A percentile compares a stretch with the other conserved stretches of the same genome.
Evolutionary conservation across 1,140 invertebrate genomes (phyloP).

Genomic region (Pararge aegeria): DNA sequence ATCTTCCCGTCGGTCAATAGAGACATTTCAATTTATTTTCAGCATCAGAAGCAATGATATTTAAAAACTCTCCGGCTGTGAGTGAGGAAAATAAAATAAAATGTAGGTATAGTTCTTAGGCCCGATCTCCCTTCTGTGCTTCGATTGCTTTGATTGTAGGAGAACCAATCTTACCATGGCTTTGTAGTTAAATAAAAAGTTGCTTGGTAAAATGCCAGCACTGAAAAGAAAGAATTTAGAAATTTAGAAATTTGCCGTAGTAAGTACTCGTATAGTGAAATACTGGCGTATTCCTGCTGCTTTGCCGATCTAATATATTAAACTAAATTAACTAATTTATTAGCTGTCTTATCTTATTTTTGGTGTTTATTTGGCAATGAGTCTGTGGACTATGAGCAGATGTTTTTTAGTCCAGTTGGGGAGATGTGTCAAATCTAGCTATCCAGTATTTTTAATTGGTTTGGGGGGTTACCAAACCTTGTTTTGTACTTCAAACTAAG

Average conservation of each 20-base stretch:
- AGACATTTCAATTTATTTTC: slow-evolving; percentile 43
- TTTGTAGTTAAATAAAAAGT: slow-evolving; percentile 65
- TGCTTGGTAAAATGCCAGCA: slow-evolving; percentile 69
- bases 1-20: slow-evolving; percentile 31
- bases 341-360: neutral
- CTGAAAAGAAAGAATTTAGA: slow-evolving; percentile 57
- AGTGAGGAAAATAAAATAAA: slow-evolving; percentile 55
- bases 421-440: too few species aligned
- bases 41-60: slow-evolving; percentile 40
- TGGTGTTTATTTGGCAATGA: too few species aligned
- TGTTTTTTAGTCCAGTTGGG: too few species aligned
- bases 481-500: too few species aligned
- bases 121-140: slow-evolving; percentile 58
- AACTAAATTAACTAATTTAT: neutral
- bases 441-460: too few species aligned
- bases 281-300: slow-evolving; percentile 17
- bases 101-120: slow-evolving; percentile 39
- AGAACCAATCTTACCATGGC: slow-evolving; percentile 52
- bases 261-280: slow-evolving; percentile 47
- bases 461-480: too few species aligned
- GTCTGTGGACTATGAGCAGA: too few species aligned
- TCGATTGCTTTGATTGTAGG: slow-evolving; percentile 70
- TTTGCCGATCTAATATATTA: slow-evolving; percentile 4
- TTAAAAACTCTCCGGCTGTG: slow-evolving; percentile 52
- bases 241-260: too few species aligned